Conservation (phyloP, 2,888 invertebrate genomes). For the Ariolimax columbianus region DNA sequence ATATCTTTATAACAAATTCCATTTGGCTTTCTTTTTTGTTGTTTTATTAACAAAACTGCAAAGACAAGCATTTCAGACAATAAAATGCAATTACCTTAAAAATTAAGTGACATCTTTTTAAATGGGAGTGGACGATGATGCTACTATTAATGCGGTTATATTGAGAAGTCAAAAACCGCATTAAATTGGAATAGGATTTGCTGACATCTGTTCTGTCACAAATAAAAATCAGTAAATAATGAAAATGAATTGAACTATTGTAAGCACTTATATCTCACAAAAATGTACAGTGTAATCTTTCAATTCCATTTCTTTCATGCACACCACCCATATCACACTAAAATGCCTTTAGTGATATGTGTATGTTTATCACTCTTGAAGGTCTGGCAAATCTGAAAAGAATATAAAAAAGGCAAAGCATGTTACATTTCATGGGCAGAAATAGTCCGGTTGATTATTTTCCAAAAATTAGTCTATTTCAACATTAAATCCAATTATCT, state of each 20-base stretch:
- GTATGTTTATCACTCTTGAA: slow-evolving; percentile 19
- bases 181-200: not conserved
- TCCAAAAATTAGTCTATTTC: no score
- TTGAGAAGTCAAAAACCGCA: not conserved
- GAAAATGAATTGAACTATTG: not conserved
- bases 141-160: not conserved
- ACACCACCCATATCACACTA: not conserved
- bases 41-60: slow-evolving; percentile 12
- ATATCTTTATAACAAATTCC: no score
- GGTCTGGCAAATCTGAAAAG: slow-evolving; percentile 41
- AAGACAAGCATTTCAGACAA: not conserved
- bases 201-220: not conserved
- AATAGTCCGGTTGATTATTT: no score
- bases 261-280: slow-evolving; percentile 5
- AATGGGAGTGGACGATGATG: not conserved
- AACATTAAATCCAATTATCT: no score
- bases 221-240: not conserved
- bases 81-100: not conserved
- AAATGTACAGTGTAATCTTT: slow-evolving; percentile 6
- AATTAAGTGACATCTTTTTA: not conserved
- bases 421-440: not conserved
- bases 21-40: not conserved
- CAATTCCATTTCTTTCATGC: not conserved
- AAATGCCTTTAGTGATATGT: not conserved
- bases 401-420: no score